Evolutionary conservation across 2,797 vertebrate genomes (phyloP).

Genomic region (Chrosomus eos): DNA sequence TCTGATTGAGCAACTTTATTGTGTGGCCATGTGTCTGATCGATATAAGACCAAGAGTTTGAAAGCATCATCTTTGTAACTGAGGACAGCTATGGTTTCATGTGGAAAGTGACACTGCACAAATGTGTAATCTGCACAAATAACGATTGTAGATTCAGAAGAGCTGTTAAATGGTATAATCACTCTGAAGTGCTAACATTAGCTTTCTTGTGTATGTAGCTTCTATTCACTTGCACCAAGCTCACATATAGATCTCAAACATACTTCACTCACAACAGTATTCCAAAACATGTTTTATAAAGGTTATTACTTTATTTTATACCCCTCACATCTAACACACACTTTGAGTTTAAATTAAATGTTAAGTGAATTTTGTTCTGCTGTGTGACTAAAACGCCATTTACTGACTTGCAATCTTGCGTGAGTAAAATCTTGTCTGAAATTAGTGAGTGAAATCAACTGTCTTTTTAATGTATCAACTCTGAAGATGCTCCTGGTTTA

Average conservation of each 20-base stretch:
- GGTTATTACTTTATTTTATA: conserved; percentile 41
- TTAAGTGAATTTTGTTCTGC: conserved; percentile 4
- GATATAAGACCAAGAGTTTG: not conserved
- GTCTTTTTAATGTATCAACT: not conserved
- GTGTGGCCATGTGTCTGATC: too few relatives aligned
- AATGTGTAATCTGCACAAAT: not conserved
- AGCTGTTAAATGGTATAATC: not conserved
- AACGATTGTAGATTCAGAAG: not conserved
- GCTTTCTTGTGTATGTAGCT: not conserved
- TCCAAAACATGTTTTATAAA: conserved; percentile 18
- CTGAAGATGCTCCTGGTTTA: not conserved
- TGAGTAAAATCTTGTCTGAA: conserved; percentile 14
- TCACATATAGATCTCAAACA: not conserved
- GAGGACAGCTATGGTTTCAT: not conserved
- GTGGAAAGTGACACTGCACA: not conserved
- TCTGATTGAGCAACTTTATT: not conserved
- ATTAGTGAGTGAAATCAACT: not conserved
- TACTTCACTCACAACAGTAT: conserved; percentile 2
- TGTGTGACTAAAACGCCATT: not conserved
- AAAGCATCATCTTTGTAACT: not conserved
- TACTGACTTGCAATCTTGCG: not conserved
- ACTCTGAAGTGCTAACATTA: not conserved
- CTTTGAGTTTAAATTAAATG: conserved; percentile 11
- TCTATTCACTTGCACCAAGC: not conserved
- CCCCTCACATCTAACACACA: conserved; percentile 27